Evolutionary conservation across 2,113 vertebrate genomes (phyloP), one percentile per base, ranked within the genome.

Genomic region (Cyanoliseus patagonus): DNA sequence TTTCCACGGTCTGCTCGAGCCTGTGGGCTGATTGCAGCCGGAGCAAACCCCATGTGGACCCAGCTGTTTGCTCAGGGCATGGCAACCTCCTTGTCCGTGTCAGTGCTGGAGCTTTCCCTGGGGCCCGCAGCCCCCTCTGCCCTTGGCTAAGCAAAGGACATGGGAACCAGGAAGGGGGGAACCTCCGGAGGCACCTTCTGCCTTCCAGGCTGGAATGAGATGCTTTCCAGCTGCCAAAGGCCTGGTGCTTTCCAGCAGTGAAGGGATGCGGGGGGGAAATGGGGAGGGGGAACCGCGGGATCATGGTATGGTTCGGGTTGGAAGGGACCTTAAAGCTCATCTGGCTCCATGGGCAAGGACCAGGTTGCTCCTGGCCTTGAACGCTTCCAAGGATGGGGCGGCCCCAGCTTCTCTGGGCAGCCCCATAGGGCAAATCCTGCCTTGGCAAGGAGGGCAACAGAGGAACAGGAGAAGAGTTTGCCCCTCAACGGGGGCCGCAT

Each of bases 21-120:
- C 55, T 2, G 0, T 61, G 69, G 81, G 52, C 51, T 66, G 78
- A 35, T 69, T 89, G 63, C 84, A 91, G 89, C 81, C 18, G 18
- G 46, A 92, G 84, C 49, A 80, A 95, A 69, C 13, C 84, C 82
- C 93, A 85, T 20, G 66, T 79, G 84, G 91, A 44, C 41, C 84
- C 94, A 91, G 89, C 93, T 94, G 95, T 82, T 92, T 5, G 39
- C 33, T 63, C 74, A 52, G 66, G 80, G 73, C 92, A 80, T 39
- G 84, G 95, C 96, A 96, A 89, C 44, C 73, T 84, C 69, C 62
- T 85, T 18, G 30, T 31, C 3, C 22, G 15, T 51, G 77, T 66
- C 83, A 11, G 84, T 27, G 16, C 0, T 9, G 74, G 87, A 95
- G 90, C 64, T 89, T 80, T 37, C 89, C 73, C 66, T 3, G 89